Conservation (phyloP, 2,113 vertebrate genomes). For the Aptenodytes forsteri region DNA sequence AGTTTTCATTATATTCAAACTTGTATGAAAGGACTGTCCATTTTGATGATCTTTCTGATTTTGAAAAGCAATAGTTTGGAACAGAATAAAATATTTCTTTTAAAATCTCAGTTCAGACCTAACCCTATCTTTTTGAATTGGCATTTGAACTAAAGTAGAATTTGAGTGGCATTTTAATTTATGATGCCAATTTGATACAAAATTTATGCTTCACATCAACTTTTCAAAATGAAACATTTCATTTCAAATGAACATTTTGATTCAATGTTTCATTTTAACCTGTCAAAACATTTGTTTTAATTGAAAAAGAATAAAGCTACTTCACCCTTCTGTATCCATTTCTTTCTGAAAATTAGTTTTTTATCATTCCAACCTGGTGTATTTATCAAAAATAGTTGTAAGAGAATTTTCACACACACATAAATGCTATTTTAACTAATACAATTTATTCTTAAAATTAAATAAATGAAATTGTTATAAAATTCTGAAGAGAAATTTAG, state of each 20-base stretch:
- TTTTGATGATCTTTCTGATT: neutral
- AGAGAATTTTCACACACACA: neutral
- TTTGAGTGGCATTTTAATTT: neutral
- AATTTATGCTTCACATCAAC: neutral
- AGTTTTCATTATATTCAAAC: neutral
- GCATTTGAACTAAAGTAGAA: neutral
- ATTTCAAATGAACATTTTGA: neutral
- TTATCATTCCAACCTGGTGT: neutral
- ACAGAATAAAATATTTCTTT: neutral
- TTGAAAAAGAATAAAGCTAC: neutral
- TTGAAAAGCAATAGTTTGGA: neutral
- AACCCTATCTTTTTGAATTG: neutral
- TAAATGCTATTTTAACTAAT: neutral
- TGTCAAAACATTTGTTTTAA: neutral
- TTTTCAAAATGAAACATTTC: neutral
- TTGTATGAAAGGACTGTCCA: neutral
- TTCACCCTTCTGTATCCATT: neutral
- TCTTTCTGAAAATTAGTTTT: neutral
- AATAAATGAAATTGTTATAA: neutral
- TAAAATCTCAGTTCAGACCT: neutral
- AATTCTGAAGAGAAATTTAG: neutral
- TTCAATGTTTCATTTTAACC: neutral
- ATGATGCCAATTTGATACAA: neutral
- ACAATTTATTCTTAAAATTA: neutral
- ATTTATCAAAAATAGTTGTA: neutral